phyloP scores from a whole-genome alignment of 2,888 invertebrate species.

The Panopea generosa region DNA sequence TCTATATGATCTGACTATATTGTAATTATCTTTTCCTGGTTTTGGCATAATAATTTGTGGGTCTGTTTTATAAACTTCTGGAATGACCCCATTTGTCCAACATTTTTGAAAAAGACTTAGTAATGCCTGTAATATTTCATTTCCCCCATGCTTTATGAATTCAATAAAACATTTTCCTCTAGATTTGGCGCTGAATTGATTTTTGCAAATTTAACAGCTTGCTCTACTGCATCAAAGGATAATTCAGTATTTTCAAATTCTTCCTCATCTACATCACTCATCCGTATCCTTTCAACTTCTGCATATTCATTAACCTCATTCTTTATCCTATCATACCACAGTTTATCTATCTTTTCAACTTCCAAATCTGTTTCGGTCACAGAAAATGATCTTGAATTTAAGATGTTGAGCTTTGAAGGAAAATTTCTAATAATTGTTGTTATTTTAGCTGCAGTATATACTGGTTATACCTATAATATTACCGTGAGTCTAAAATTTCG shows the following conservation, averaged over 20 bases:
- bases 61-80: neutral
- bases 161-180: neutral
- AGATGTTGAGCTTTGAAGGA: too few relatives aligned
- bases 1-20: neutral
- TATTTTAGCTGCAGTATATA: too few relatives aligned
- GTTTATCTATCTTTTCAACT: neutral
- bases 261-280: neutral
- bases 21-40: neutral
- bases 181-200: neutral
- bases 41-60: neutral
- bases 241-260: too few relatives aligned
- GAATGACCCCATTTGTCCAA: neutral
- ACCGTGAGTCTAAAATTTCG: too few relatives aligned
- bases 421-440: too few relatives aligned
- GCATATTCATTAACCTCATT: neutral
- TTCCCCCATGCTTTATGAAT: neutral
- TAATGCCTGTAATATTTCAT: neutral
- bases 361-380: too few relatives aligned
- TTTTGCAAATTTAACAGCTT: neutral
- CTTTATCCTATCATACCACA: neutral
- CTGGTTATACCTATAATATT: too few relatives aligned
- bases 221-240: too few relatives aligned
- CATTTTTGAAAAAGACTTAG: neutral
- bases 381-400: too few relatives aligned
- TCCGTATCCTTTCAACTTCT: neutral